Evolutionary conservation across 2,113 vertebrate genomes (phyloP), one percentile per base, ranked within the genome.

Genomic region (Oncorhynchus kisutch): DNA sequence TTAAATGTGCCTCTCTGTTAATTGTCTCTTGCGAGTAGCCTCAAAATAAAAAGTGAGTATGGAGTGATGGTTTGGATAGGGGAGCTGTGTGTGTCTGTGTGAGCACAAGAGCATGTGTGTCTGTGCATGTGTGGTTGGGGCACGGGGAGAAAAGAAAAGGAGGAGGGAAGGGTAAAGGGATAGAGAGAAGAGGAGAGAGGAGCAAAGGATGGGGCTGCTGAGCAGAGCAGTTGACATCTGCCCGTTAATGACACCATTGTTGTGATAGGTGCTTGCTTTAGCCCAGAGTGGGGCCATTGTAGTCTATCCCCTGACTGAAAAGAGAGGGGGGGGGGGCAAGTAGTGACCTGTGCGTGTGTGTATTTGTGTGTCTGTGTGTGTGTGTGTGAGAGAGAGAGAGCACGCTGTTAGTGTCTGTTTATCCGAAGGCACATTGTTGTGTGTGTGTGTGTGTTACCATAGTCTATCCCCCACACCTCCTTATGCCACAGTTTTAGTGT

Each of bases 191-290:
- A 34, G 34, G 7, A 39, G 27, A 48, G 29, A 45, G 51, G 14
- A 59, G 14, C 7, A 7, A 8, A 34, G 48, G 57, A 27, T 51
- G 31, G 57, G 67, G 71, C 51, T 27, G 71, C 91, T 90, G 90
- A 89, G 84, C 88, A 89, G 87, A 90, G 88, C 85, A 83, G 88
- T 85, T 85, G 74, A 90, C 90, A 94, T 94, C 90, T 93, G 92
- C 89, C 90, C 87, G 81, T 89, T 94, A 94, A 92, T 93, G 90
- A 93, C 86, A 91, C 85, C 88, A 91, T 90, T 93, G 91, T 92
- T 94, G 91, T 94, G 90, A 91, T 93, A 92, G 92, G 92, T 93
- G 91, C 93, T 93, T 92, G 88, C 85, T 92, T 92, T 91, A 92
- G 88, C 90, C 88, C 83, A 85, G 89, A 93, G 90, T 91, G 88